Conservation (phyloP, 2,888 invertebrate genomes). For the Hedychridium roseum region DNA sequence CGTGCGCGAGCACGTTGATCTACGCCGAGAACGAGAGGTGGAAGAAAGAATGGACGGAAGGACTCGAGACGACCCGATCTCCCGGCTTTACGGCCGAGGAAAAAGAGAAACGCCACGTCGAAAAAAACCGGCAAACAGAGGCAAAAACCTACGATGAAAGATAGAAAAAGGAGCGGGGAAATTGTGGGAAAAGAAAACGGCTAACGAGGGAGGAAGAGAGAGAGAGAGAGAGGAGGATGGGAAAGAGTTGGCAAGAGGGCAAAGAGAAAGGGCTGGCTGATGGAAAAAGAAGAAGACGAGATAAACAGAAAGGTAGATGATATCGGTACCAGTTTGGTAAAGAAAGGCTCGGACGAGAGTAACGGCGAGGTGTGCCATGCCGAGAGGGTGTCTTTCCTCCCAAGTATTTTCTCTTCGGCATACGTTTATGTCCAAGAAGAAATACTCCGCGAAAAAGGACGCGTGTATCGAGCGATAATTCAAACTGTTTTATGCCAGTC, state of each 20-base stretch:
- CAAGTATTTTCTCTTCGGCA: too few species aligned
- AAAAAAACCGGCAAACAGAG: not conserved
- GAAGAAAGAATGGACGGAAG: not conserved
- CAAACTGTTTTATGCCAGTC: too few species aligned
- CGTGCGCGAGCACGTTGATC: conserved; percentile 12
- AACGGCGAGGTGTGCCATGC: too few species aligned
- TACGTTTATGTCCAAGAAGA: too few species aligned
- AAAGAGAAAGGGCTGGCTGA: not conserved
- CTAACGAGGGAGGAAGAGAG: not conserved
- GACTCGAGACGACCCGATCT: too few species aligned
- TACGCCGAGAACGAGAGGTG: conserved; percentile 7
- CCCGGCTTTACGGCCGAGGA: too few species aligned
- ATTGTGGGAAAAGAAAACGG: not conserved
- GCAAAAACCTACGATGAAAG: not conserved
- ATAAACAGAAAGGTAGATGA: not conserved
- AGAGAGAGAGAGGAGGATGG: not conserved
- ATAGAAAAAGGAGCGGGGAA: not conserved
- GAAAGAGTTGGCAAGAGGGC: not conserved
- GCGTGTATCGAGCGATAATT: too few species aligned
- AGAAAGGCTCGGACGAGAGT: too few species aligned
- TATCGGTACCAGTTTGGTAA: too few species aligned
- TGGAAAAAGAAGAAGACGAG: not conserved
- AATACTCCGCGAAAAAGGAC: too few species aligned
- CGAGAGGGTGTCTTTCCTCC: too few species aligned
- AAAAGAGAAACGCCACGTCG: not conserved